Evolutionary conservation across 2,113 vertebrate genomes (phyloP).

Genomic region (Phylloscopus whistleri): DNA sequence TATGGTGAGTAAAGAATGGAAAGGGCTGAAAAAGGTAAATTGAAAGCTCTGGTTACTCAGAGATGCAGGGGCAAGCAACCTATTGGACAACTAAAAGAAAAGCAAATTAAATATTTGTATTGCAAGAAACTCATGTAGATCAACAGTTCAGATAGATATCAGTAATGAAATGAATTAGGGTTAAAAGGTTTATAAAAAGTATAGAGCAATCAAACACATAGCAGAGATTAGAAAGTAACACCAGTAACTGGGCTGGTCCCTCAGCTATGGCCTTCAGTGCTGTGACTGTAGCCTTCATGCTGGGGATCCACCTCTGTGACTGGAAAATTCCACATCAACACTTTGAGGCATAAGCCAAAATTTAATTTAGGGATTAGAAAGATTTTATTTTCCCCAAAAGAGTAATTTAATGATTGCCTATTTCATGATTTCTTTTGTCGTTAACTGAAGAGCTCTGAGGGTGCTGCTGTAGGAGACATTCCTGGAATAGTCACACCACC

Average conservation of each 20-base stretch:
- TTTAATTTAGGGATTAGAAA: not conserved
- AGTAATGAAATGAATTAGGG: not conserved
- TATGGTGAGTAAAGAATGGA: not conserved
- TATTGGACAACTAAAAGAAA: not conserved
- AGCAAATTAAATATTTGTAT: not conserved
- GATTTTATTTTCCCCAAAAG: accelerated
- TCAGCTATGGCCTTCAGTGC: not conserved
- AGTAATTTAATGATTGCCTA: not conserved
- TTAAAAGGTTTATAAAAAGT: not conserved
- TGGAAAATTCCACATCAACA: not conserved
- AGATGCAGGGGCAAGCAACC: not conserved
- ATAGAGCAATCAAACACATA: not conserved
- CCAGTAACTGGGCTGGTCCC: not conserved
- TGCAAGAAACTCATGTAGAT: not conserved
- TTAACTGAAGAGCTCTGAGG: not conserved
- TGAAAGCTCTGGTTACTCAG: not conserved
- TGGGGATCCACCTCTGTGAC: not conserved
- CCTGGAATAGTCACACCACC: not conserved
- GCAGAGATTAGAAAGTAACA: not conserved
- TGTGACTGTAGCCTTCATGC: not conserved
- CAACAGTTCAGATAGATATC: not conserved
- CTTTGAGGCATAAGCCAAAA: not conserved
- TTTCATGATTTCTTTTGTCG: not conserved
- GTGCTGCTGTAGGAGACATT: not conserved
- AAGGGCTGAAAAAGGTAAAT: not conserved